Conservation (phyloP, 2,797 vertebrate genomes). For the Erpetoichthys calabaricus region DNA sequence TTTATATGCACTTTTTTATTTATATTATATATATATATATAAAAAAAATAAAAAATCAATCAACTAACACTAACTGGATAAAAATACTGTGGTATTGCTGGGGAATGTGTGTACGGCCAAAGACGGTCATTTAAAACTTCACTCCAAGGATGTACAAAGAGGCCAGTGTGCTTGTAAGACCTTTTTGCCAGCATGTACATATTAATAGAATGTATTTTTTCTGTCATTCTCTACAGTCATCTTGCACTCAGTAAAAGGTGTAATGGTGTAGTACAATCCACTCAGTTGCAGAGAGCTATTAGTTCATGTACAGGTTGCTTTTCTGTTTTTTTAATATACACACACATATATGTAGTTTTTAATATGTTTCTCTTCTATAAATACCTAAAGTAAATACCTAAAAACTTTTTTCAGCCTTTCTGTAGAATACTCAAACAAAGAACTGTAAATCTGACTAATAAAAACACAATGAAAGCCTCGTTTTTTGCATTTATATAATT, state of each 20-base stretch:
- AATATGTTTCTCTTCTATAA: slow-evolving; percentile 27
- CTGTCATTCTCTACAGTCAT: slow-evolving; percentile 14
- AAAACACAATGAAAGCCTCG: slow-evolving; percentile 33
- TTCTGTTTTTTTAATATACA: too few species aligned
- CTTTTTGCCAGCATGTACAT: slow-evolving; percentile 47
- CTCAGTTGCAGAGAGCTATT: too few species aligned
- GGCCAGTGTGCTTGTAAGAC: slow-evolving; percentile 36
- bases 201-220: slow-evolving; percentile 36
- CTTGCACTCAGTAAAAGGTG: too few species aligned
- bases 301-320: too few species aligned
- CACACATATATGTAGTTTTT: slow-evolving; percentile 42
- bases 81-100: slow-evolving; percentile 22
- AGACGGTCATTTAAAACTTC: slow-evolving; percentile 8
- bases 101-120: slow-evolving; percentile 51
- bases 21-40: slow-evolving; percentile 3
- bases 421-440: slow-evolving; percentile 47
- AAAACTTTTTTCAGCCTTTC: slow-evolving; percentile 52
- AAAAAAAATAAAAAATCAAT: slow-evolving; percentile 17
- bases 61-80: slow-evolving; percentile 10
- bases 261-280: too few species aligned
- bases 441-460: slow-evolving; percentile 63
- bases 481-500: too few species aligned
- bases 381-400: slow-evolving; percentile 38
- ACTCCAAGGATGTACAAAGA: slow-evolving; percentile 25
- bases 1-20: slow-evolving; percentile 18